Evolutionary conservation across 2,797 vertebrate species (phyloP), one percentile per base, ranked within the genome.

Genomic region (Petrocephalus schoutedeni): DNA sequence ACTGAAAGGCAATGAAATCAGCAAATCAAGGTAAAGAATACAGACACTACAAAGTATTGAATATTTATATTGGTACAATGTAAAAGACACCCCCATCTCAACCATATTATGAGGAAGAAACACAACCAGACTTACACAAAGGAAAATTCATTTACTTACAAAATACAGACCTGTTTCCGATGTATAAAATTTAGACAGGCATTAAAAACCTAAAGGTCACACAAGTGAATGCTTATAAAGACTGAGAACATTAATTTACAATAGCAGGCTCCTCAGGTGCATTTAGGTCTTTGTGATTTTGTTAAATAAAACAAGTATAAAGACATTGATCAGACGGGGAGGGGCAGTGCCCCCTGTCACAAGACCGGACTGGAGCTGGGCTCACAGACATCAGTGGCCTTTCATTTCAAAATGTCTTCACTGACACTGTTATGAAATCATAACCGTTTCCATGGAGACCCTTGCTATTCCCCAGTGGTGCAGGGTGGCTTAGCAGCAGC

Each of bases 341-440:
- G 4, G 41, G 41, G 2, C 14, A 45, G 6, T 9, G 74, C 41
- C 19, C 19, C 41, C 7, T 45, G 19, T 77, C 41, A 77, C 8
- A 3, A 0, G 5, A 49, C 71, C 5, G 71, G 16, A 41, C 41
- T 8, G 19, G 41, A 80, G 41, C 74, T 80, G 74, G 19, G 41
- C 74, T 80, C 36, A 36, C 64, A 49, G 16, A 77, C 71, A 80
- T 41, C 36, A 49, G 74, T 80, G 19, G 49, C 21, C 36, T 45
- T 88, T 82, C 45, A 51, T 88, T 83, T 64, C 49, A 1, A 59
- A 82, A 64, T 14, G 3, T 71, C 41, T 80, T 89, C 90, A 89
- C 86, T 89, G 90, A 90, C 90, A 89, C 61, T 91, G 92, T 91
- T 92, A 87, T 90, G 84, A 88, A 91, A 91, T 90, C 91, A 88